phyloP scores from a whole-genome alignment of 2,797 vertebrate genomes.

The Bufotes viridis region DNA sequence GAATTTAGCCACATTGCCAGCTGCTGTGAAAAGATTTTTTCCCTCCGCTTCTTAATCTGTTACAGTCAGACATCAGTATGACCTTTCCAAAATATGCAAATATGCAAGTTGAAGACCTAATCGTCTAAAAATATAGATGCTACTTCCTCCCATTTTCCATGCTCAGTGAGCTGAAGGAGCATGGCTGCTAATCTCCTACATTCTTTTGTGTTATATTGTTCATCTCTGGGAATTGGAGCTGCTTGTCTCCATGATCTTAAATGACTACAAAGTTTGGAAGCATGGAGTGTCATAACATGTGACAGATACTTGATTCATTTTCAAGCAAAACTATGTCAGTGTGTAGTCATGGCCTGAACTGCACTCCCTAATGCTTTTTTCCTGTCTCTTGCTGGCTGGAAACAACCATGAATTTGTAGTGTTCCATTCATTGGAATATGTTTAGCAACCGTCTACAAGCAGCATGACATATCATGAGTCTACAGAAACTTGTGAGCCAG shows the following conservation, averaged over 20 bases:
- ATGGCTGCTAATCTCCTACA: conserved; percentile 24
- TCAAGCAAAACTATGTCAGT: background rate
- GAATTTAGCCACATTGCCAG: conserved; percentile 48
- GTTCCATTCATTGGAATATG: background rate
- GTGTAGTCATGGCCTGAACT: conserved; percentile 22
- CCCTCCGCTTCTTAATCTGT: conserved; percentile 47
- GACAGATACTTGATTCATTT: conserved; percentile 15
- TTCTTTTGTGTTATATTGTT: conserved; percentile 31
- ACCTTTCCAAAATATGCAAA: conserved; percentile 54
- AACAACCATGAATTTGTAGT: background rate
- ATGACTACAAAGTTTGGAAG: background rate
- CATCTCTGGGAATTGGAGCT: conserved; percentile 31
- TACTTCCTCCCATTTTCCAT: conserved; percentile 55
- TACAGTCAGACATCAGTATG: conserved; percentile 46
- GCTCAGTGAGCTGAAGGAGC: background rate
- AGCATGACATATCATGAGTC: background rate
- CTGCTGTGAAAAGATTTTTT: conserved; percentile 41
- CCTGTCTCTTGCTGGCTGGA: background rate
- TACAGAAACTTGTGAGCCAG: no score
- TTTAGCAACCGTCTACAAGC: background rate
- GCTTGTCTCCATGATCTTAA: conserved; percentile 32
- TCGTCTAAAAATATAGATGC: conserved; percentile 47
- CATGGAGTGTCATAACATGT: conserved; percentile 27
- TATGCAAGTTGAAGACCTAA: conserved; percentile 46
- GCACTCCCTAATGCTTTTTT: background rate